These are phyloP conservation scores for Molorchus minor DNA, from an alignment of 2,888 invertebrate species.

Conservation along the genomic window DNA sequence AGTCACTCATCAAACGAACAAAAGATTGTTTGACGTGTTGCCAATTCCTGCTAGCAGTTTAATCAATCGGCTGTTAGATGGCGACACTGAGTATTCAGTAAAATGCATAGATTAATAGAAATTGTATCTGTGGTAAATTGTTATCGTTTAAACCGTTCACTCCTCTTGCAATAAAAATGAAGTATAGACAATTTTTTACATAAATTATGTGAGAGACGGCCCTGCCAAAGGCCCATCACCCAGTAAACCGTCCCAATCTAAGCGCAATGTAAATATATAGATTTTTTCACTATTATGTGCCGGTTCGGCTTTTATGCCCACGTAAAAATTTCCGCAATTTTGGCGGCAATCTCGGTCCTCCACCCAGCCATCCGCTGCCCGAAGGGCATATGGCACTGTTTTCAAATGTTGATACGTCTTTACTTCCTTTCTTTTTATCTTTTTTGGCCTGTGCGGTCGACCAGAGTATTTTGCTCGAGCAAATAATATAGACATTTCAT, in stretches of 20 bases:
- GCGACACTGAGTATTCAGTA: no score
- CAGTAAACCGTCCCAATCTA: conserved; percentile 39
- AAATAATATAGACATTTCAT: conserved; percentile 61
- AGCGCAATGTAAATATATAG: conserved; percentile 45
- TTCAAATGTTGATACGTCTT: conserved; percentile 37
- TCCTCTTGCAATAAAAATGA: no score
- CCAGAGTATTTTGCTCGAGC: conserved; percentile 39
- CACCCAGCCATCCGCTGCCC: background rate
- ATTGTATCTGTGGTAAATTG: no score
- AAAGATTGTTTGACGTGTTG: no score
- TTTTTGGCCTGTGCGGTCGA: conserved; percentile 53
- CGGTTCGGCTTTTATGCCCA: conserved; percentile 33
- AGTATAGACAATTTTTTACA: no score
- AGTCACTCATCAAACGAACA: no score
- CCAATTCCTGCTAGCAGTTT: no score
- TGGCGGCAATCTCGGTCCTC: conserved; percentile 14
- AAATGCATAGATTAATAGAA: no score
- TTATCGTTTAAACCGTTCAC: no score
- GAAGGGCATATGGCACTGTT: conserved; percentile 43
- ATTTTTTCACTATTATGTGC: conserved; percentile 56
- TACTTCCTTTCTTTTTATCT: conserved; percentile 45
- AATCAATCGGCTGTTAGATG: no score
- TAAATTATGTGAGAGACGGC: no score
- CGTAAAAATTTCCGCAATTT: conserved; percentile 24
- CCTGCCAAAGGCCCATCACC: no score